These are phyloP conservation scores for Crossaster papposus DNA, from an alignment of 53 echinoderm and acorn worm species.

Conservation along the genomic window DNA sequence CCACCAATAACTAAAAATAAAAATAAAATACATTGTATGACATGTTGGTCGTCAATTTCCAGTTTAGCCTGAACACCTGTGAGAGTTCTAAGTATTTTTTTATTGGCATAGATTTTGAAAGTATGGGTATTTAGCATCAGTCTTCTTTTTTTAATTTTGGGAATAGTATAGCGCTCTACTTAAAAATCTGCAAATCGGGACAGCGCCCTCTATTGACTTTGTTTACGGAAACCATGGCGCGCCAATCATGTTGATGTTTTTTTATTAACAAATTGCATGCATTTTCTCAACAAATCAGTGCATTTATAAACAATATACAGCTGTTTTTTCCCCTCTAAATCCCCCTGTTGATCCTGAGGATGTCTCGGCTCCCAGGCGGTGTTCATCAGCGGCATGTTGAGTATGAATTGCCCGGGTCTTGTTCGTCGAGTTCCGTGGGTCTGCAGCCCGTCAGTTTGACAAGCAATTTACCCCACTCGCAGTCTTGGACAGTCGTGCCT, in stretches of 20 bases:
- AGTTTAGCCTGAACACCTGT: no score
- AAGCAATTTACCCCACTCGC: conserved; percentile 64
- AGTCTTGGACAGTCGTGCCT: conserved; percentile 79
- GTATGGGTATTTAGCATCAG: no score
- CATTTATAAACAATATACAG: not conserved
- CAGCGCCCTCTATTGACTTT: not conserved
- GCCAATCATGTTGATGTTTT: not conserved
- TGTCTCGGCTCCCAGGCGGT: conserved; percentile 36
- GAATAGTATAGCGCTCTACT: no score
- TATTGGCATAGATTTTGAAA: no score
- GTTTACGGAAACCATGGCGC: conserved; percentile 40
- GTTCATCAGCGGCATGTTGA: conserved; percentile 28
- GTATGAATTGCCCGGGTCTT: conserved; percentile 60
- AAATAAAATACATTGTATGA: no score
- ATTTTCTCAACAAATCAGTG: not conserved
- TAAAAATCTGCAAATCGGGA: no score
- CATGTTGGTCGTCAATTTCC: no score
- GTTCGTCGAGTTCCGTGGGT: conserved; percentile 77
- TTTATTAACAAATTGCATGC: not conserved
- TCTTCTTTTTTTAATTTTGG: no score
- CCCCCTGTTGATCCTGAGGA: not conserved
- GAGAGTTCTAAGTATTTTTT: no score
- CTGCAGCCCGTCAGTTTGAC: conserved; percentile 62
- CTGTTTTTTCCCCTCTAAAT: not conserved
- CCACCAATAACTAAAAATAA: no score